Percentiles rank a stretch among this genome's conserved stretches.
phyloP scores from a whole-genome alignment of 2,797 vertebrate species.

The Babyrousa celebensis region DNA sequence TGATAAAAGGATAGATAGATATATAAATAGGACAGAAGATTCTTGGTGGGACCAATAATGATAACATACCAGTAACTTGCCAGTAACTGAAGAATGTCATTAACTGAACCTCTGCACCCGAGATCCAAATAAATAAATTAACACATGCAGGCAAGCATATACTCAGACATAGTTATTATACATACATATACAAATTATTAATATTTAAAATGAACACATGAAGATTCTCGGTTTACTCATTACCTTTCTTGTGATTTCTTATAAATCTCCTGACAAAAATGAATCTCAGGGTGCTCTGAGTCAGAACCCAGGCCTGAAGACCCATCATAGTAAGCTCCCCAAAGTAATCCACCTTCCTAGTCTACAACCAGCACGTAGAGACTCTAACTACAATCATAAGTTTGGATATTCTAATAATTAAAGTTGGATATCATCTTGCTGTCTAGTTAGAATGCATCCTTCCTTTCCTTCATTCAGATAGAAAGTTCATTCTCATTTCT shows the following conservation, averaged over 20 bases:
- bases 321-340: background rate
- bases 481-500: slow-evolving; percentile 63
- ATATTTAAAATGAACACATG: background rate
- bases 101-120: slow-evolving; percentile 11
- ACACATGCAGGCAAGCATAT: background rate
- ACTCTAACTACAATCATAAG: background rate
- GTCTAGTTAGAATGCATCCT: background rate
- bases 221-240: slow-evolving; percentile 19
- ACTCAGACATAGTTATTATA: background rate
- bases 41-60: background rate
- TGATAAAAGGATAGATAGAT: background rate
- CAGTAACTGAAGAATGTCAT: slow-evolving; percentile 36
- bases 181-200: background rate
- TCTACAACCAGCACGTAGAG: background rate
- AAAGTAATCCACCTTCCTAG: background rate
- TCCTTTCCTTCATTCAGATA: slow-evolving; percentile 41
- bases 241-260: slow-evolving; percentile 47
- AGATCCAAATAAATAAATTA: slow-evolving; percentile 5
- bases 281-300: background rate
- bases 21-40: background rate
- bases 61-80: background rate
- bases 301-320: background rate
- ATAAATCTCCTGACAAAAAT: slow-evolving; percentile 48
- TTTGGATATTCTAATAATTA: slow-evolving; percentile 45
- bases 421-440: slow-evolving; percentile 43